Base-by-base conservation (phyloP, 2,888 invertebrate genomes). In the Microplitis manilae region DNA sequence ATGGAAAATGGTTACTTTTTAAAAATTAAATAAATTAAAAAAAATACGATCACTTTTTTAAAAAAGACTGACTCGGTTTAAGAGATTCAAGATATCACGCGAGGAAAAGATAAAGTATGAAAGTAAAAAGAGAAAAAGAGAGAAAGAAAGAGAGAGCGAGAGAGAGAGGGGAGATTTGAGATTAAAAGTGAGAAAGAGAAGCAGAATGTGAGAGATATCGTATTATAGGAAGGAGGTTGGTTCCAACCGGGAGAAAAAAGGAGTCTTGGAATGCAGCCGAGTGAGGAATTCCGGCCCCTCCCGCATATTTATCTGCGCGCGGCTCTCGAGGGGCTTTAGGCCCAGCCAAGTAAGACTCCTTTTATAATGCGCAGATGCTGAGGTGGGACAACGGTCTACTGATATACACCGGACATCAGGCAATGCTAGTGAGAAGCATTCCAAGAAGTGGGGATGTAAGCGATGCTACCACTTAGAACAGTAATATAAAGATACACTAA, bases 401-500 rank as follows among this genome's bases (percentile, higher is more conserved):
- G 68, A 68, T 70, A 62, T 68, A 73, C 70, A 73, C 68, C 75
- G 72, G 78, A 73, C 72, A 69, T 79, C 69, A 75, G 73, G 68
- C 38, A 62, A 76, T 72, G 17, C 64, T 50, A 50, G 50, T 50
- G 73, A 30, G 64, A 75, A 71, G 64, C 38, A 65, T 73, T 68
- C 71, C 74, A 74, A 76, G 76, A 65, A 39, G 68, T 68, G 50
- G 67, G 71, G 68, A 69, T 75, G 75, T 65, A 76, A 73, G 75
- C 77, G 76, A 78, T 81, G 79, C 76, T 75, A 76, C 86, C 85
- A 91, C 91, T 90, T 91, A 91, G 91, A 92, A 92, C 91, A 91
- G 91, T 86, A 30, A 30, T 30, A 30, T 30, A 90, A 90, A 90
- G 90, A 90, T 90, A 91, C 90, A 90, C 90, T 91, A 88, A 91